These are phyloP conservation scores for Drosophila rhopaloa DNA, from an alignment of 1,140 invertebrate species.

Conservation along the genomic window DNA sequence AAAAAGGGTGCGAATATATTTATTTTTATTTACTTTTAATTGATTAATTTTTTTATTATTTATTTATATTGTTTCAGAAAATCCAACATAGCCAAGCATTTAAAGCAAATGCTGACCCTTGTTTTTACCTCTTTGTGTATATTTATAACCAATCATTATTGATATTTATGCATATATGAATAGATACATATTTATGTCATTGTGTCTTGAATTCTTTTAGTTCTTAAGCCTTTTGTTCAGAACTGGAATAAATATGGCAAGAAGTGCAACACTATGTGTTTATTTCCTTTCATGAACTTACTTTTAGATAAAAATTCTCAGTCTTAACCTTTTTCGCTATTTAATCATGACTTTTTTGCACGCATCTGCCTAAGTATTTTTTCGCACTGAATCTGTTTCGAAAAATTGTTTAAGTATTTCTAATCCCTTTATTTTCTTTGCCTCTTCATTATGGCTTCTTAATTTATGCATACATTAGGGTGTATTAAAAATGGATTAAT, in stretches of 20 bases:
- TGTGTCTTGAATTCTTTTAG: slow-evolving; percentile 9
- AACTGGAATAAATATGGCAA: slow-evolving; percentile 13
- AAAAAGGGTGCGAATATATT: not conserved
- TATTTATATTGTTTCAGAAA: slow-evolving; percentile 35
- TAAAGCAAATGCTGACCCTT: slow-evolving; percentile 26
- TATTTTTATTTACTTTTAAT: not conserved
- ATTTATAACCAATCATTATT: not conserved
- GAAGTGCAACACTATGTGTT: not conserved
- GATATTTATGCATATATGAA: slow-evolving; percentile 2
- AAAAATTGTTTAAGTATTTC: too few relatives aligned
- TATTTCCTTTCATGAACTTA: not conserved
- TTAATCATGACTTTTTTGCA: not conserved
- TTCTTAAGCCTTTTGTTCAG: slow-evolving; percentile 4
- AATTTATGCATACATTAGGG: too few relatives aligned
- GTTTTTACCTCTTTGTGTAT: slow-evolving; percentile 7
- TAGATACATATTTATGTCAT: not conserved
- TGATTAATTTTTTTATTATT: slow-evolving; percentile 8
- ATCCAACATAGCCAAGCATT: slow-evolving; percentile 29
- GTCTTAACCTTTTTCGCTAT: not conserved
- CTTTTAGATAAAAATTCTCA: not conserved
- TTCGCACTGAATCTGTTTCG: not conserved
- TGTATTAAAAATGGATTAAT: too few relatives aligned
- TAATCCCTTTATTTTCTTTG: too few relatives aligned
- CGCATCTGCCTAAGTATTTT: not conserved
- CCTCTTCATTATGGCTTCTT: too few relatives aligned